Evolutionary conservation across 2,888 invertebrate species (phyloP).

Genomic region (Lepas anatifera): DNA sequence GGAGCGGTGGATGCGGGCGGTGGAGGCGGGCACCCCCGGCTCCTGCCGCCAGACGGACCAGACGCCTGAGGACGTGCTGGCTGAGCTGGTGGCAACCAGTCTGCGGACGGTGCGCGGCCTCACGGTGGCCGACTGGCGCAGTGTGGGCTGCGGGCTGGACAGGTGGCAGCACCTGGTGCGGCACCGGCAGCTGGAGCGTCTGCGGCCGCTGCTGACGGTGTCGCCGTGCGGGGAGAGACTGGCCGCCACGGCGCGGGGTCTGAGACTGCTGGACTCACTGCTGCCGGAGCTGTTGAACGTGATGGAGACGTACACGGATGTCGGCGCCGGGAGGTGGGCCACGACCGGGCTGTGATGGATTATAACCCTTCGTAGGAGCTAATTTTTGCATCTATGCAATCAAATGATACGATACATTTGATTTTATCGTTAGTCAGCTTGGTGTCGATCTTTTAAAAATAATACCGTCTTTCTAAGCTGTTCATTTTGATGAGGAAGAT

Average conservation of each 20-base stretch:
- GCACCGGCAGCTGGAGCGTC: background rate
- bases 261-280: conserved; percentile 19
- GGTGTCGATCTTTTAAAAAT: too few species aligned
- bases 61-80: conserved; percentile 4
- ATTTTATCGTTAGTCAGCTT: too few species aligned
- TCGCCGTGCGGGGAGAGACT: background rate
- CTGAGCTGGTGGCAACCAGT: conserved; percentile 18
- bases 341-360: too few species aligned
- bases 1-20: background rate
- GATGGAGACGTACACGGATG: background rate
- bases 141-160: background rate
- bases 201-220: background rate
- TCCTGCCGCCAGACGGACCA: conserved; percentile 6
- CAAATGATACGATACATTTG: too few species aligned
- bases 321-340: too few species aligned
- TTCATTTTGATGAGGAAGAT: too few species aligned
- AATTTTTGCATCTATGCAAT: too few species aligned
- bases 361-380: too few species aligned
- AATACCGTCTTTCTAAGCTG: too few species aligned
- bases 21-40: conserved; percentile 7
- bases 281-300: conserved; percentile 17
- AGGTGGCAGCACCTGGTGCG: background rate
- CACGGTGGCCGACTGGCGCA: background rate
- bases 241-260: conserved; percentile 15
- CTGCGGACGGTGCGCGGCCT: conserved; percentile 20